Percentiles rank a stretch among this genome's conserved stretches.
Evolutionary conservation across 2,888 invertebrate genomes (phyloP).

Genomic region (Sinopyrophorus schimmeli): DNA sequence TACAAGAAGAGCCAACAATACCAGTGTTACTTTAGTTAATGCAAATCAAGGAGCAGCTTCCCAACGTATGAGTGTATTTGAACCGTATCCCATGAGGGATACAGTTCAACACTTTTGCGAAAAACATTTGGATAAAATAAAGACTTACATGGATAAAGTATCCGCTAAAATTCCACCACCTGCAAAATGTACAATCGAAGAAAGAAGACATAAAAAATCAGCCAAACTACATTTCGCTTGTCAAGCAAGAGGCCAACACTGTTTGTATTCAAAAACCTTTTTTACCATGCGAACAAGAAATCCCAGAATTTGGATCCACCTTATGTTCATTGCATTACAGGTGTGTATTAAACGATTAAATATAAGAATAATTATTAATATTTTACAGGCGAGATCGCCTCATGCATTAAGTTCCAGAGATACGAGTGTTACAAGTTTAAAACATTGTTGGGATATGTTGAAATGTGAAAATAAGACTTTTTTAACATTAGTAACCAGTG

Average conservation of each 20-base stretch:
- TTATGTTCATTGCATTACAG: conserved; percentile 93
- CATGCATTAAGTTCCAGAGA: conserved; percentile 81
- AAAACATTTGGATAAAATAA: conserved; percentile 90
- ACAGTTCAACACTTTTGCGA: conserved; percentile 95
- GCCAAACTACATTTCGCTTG: conserved; percentile 89
- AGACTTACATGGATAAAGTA: conserved; percentile 87
- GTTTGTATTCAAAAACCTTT: conserved; percentile 80
- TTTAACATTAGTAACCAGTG: conserved; percentile 88
- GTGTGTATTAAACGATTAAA: conserved; percentile 55
- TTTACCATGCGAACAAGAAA: conserved; percentile 80
- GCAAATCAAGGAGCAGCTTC: conserved; percentile 55
- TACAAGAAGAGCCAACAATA: conserved; percentile 67
- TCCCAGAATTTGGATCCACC: conserved; percentile 90
- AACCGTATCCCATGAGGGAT: conserved; percentile 89
- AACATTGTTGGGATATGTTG: conserved; percentile 93
- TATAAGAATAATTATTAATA: no score
- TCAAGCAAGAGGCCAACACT: conserved; percentile 80
- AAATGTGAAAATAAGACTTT: conserved; percentile 90
- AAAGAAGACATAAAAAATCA: conserved; percentile 82
- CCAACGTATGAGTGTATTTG: conserved; percentile 79
- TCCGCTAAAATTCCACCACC: conserved; percentile 85
- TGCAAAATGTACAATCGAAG: conserved; percentile 91
- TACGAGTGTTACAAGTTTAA: conserved; percentile 79
- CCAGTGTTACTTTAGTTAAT: conserved; percentile 77
- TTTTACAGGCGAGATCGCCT: conserved; percentile 71